Evolutionary conservation across 2,113 vertebrate genomes (phyloP).

Genomic region (Chascanopsetta lugubris): DNA sequence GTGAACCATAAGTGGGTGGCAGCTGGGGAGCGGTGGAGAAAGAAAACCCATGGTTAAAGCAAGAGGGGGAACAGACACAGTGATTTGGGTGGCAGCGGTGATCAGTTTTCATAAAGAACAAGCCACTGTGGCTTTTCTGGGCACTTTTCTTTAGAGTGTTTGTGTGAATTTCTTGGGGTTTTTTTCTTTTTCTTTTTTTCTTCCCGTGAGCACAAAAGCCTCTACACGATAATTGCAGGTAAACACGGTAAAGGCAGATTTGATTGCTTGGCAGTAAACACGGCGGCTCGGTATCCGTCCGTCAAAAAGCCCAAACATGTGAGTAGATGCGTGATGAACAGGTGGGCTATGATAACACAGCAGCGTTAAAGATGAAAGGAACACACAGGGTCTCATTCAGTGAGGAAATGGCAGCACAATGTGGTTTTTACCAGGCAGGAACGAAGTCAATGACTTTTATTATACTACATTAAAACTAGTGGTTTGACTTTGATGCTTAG

Average conservation of each 20-base stretch:
- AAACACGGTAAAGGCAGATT: slow-evolving; percentile 32
- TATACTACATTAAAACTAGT: too few species aligned
- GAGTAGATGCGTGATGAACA: slow-evolving; percentile 18
- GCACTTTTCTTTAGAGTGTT: not conserved
- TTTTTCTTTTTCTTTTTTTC: not conserved
- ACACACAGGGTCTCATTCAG: not conserved
- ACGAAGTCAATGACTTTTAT: too few species aligned
- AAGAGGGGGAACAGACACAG: not conserved
- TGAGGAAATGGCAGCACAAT: not conserved
- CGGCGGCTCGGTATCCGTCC: slow-evolving; percentile 25
- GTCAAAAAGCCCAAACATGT: slow-evolving; percentile 12
- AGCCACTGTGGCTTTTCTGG: not conserved
- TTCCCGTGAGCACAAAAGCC: not conserved
- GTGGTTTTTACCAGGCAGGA: too few species aligned
- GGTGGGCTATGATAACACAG: slow-evolving; percentile 3
- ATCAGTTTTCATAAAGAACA: slow-evolving; percentile 21
- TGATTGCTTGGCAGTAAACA: slow-evolving; percentile 33
- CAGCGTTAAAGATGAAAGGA: not conserved
- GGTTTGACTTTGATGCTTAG: too few species aligned
- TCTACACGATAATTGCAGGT: slow-evolving; percentile 27
- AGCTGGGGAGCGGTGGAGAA: slow-evolving; percentile 15
- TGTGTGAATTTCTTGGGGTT: not conserved
- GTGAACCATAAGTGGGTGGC: slow-evolving; percentile 38
- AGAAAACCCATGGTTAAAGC: slow-evolving; percentile 20
- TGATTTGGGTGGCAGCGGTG: slow-evolving; percentile 18